Percentiles rank a stretch among this genome's conserved stretches.
Evolutionary conservation across 2,113 vertebrate species (phyloP).

Genomic region (Sus scrofa): DNA sequence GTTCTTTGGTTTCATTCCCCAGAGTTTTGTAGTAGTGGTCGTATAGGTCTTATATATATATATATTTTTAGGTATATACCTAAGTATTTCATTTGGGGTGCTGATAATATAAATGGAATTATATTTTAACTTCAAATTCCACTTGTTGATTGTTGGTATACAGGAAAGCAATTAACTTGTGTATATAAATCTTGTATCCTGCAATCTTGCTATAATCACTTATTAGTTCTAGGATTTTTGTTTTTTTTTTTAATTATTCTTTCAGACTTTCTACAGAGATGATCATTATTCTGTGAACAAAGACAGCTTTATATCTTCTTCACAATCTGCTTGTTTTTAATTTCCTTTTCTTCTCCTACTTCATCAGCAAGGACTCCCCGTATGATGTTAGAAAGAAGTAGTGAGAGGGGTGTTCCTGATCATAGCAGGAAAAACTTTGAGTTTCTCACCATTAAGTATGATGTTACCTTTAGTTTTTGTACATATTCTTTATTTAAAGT

Average conservation of each 20-base stretch:
- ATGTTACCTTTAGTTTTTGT: not conserved
- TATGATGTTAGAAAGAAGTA: not conserved
- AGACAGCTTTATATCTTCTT: slow-evolving; percentile 21
- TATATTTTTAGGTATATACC: not conserved
- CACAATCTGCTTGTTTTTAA: not conserved
- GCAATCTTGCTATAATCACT: not conserved
- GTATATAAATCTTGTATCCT: not conserved
- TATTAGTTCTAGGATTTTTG: not conserved
- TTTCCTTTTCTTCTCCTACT: not conserved
- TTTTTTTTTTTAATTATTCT: not conserved
- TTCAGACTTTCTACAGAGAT: not conserved
- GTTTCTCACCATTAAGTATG: slow-evolving; percentile 12
- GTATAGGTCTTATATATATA: not conserved
- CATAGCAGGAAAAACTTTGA: not conserved
- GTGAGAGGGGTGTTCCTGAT: not conserved
- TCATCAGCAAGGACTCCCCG: not conserved
- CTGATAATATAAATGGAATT: slow-evolving; percentile 1
- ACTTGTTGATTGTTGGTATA: slow-evolving; percentile 15
- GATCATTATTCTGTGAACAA: not conserved
- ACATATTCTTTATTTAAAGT: slow-evolving; percentile 26
- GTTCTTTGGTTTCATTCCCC: not conserved
- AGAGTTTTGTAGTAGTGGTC: not conserved
- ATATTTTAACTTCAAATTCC: slow-evolving; percentile 18
- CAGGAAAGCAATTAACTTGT: not conserved
- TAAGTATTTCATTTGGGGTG: not conserved